phyloP scores from a whole-genome alignment of 2,113 vertebrate species.

The Thryonomys swinderianus region DNA sequence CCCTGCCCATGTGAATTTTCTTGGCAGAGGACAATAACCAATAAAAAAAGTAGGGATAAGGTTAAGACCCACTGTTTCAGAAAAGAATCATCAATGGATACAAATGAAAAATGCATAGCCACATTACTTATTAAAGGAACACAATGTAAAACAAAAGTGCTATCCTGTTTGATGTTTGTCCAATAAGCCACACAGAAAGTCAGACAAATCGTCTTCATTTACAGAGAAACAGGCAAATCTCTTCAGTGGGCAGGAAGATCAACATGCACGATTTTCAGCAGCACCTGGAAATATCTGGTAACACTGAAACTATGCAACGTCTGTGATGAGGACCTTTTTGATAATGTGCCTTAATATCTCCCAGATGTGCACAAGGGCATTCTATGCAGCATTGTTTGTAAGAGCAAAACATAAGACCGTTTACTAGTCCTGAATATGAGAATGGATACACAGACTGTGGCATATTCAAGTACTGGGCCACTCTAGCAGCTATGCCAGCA shows the following conservation, averaged over 20 bases:
- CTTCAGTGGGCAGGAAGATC: not conserved
- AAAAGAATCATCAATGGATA: not conserved
- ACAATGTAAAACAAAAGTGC: not conserved
- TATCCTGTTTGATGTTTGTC: not conserved
- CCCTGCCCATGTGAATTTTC: not conserved
- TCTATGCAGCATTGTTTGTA: not conserved
- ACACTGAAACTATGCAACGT: not conserved
- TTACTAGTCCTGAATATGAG: not conserved
- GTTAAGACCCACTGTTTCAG: not conserved
- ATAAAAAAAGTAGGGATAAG: not conserved
- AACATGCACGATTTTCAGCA: fast-evolving
- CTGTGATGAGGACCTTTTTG: not conserved
- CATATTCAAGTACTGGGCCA: too few relatives aligned
- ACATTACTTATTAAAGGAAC: not conserved
- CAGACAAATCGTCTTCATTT: not conserved
- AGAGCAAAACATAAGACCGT: not conserved
- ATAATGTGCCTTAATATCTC: not conserved
- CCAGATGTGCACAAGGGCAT: too few relatives aligned
- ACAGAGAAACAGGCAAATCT: not conserved
- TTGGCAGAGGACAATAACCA: not conserved
- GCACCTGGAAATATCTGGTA: not conserved
- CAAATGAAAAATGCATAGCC: not conserved
- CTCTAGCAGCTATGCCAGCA: not conserved
- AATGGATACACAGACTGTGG: not conserved
- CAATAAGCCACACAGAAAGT: not conserved